A percentile compares a stretch with the other conserved stretches of the same genome.
phyloP scores from a whole-genome alignment of 1,140 invertebrate genomes.

The Hypsibius dujardini region DNA sequence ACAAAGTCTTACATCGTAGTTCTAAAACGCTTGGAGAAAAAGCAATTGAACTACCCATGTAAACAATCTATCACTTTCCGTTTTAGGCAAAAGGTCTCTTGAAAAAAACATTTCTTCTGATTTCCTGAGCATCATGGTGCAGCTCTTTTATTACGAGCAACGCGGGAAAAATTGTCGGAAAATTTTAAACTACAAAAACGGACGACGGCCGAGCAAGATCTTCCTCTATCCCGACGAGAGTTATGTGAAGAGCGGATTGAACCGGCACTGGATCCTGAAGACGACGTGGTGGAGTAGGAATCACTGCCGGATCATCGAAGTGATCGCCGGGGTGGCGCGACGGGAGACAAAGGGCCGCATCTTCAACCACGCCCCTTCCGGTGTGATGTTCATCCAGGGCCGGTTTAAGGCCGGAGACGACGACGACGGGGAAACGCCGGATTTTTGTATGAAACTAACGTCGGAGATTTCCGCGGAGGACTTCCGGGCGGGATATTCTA shows the following conservation, averaged over 20 bases:
- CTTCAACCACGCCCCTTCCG: slow-evolving; percentile 39
- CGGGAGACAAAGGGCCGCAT: slow-evolving; percentile 58
- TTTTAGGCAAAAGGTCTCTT: not conserved
- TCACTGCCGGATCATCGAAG: slow-evolving; percentile 61
- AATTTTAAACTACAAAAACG: slow-evolving; percentile 48
- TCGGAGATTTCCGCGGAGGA: slow-evolving; percentile 57
- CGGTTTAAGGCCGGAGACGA: no score
- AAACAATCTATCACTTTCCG: no score
- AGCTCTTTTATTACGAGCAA: slow-evolving; percentile 53
- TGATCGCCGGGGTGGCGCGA: slow-evolving; percentile 52
- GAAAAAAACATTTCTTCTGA: not conserved
- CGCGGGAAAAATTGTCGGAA: slow-evolving; percentile 51
- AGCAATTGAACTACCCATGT: no score
- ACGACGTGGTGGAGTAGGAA: slow-evolving; percentile 63
- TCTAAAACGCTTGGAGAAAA: no score
- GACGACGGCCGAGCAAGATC: slow-evolving; percentile 53
- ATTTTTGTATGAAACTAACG: slow-evolving; percentile 50
- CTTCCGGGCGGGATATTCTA: slow-evolving; percentile 69
- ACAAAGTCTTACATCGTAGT: no score
- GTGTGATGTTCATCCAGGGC: slow-evolving; percentile 56
- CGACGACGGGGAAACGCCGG: slow-evolving; percentile 39
- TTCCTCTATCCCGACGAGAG: slow-evolving; percentile 59
- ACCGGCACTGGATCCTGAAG: slow-evolving; percentile 66
- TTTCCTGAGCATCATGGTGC: slow-evolving; percentile 43
- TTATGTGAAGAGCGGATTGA: slow-evolving; percentile 61